phyloP scores from a whole-genome alignment of 1,140 invertebrate genomes.

The Venturia canescens region DNA sequence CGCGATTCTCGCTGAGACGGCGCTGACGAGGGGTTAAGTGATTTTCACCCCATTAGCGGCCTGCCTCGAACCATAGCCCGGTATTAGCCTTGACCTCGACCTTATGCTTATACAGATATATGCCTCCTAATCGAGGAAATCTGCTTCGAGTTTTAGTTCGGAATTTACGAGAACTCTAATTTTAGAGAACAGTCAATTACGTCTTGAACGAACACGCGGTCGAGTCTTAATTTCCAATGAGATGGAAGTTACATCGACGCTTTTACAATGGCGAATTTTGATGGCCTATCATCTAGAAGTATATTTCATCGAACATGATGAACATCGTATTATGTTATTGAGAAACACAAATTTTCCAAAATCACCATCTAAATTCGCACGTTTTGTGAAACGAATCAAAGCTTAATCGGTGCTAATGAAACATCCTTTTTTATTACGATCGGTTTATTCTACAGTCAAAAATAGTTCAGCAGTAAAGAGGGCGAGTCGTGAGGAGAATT shows the following conservation, averaged over 20 bases:
- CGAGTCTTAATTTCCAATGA: too few relatives aligned
- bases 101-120: not conserved
- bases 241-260: too few relatives aligned
- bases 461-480: not conserved
- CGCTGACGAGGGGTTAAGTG: conserved; percentile 69
- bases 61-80: conserved; percentile 36
- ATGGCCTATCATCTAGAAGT: too few relatives aligned
- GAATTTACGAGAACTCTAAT: too few relatives aligned
- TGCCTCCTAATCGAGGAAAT: not conserved
- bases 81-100: conserved; percentile 41
- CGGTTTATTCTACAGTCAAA: not conserved
- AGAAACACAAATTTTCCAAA: too few relatives aligned
- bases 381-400: not conserved
- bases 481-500: not conserved
- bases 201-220: too few relatives aligned
- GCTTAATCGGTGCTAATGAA: conserved; percentile 17
- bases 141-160: too few relatives aligned
- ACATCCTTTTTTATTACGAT: not conserved
- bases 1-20: conserved; percentile 58
- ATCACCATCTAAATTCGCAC: not conserved
- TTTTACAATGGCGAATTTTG: too few relatives aligned
- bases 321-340: too few relatives aligned
- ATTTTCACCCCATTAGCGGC: conserved; percentile 68
- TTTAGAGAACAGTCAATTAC: too few relatives aligned
- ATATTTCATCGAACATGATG: too few relatives aligned